Evolutionary conservation across 2,113 vertebrate genomes (phyloP), one percentile per base, ranked within the genome.

Genomic region (Halcyon senegalensis): DNA sequence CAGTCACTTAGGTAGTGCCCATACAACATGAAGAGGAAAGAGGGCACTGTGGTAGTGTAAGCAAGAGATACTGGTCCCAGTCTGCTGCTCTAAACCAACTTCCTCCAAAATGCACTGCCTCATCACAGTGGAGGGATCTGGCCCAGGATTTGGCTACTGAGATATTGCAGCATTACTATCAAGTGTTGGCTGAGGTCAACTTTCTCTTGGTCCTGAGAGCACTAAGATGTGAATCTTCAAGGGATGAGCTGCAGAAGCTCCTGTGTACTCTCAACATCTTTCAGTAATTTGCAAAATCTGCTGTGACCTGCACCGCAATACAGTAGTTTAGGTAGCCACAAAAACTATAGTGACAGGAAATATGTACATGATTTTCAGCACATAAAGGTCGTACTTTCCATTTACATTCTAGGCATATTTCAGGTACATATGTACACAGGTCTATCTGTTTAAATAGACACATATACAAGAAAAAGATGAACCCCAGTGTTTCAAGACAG

Each of bases 1-100:
- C 7, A 23, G 33, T 28, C 33, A 41, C 39, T 25, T 33, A 17
- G 14, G 33, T 28, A 43, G 44, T 43, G 56, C 19, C 20, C 56
- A 62, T 33, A 41, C 2, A 48, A n/a, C 0, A 0, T 9, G 21
- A 44, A 55, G 23, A 50, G 13, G 15, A 35, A 77, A 60, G 25
- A 51, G 62, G 76, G 27, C 11, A 28, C 30, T 7, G 24, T 13
- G n/a, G 67, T 58, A 75, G 51, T 6, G 27, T 7, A 30, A 67
- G 16, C 24, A 87, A 72, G 30, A 80, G 78, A 73, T 43, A 31
- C 23, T 33, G 17, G 23, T 7, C 35, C 46, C 15, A 24, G n/a
- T 59, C 81, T 64, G 44, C 69, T 87, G 70, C 41, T 44, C 39
- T 27, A 41, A 85, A 51, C 4, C 35, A 28, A 25, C 35, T 30